A percentile compares a stretch with the other conserved stretches of the same genome.
Evolutionary conservation across 2,888 invertebrate species (phyloP).

Genomic region (Biston stratarius): DNA sequence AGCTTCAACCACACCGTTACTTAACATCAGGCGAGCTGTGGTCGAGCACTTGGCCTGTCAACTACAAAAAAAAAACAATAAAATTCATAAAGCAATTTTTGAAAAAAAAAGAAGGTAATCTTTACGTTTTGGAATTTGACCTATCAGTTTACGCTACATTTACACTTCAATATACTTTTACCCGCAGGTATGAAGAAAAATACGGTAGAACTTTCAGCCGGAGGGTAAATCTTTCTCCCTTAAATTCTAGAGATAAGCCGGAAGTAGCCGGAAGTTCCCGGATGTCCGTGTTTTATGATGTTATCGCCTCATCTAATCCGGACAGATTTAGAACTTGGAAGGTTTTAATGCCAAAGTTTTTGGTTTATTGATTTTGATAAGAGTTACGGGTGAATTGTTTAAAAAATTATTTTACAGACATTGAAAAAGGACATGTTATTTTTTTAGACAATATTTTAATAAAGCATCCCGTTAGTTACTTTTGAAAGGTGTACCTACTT

Average conservation of each 20-base stretch:
- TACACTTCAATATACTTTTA: conserved; percentile 14
- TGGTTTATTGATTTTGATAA: conserved; percentile 36
- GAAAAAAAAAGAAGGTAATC: no score
- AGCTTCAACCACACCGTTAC: no score
- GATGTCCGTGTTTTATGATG: conserved; percentile 36
- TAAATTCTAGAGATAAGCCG: conserved; percentile 40
- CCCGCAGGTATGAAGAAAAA: conserved; percentile 32
- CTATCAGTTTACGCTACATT: conserved; percentile 11
- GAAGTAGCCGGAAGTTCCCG: conserved; percentile 27
- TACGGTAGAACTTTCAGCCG: conserved; percentile 25
- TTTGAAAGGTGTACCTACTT: no score
- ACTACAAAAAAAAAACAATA: no score
- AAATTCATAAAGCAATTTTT: no score
- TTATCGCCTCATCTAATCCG: conserved; percentile 35
- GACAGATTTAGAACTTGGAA: conserved; percentile 30
- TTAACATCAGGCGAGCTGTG: no score
- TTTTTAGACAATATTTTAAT: no score
- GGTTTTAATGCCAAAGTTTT: conserved; percentile 35
- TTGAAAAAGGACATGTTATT: neutral
- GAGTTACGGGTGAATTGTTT: conserved; percentile 7
- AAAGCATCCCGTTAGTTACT: no score
- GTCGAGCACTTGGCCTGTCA: no score
- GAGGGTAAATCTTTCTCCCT: conserved; percentile 23
- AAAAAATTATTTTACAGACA: neutral
- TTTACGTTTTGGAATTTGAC: conserved; percentile 15